Conservation (phyloP, 2,113 vertebrate genomes). For the Salvelinus fontinalis region DNA sequence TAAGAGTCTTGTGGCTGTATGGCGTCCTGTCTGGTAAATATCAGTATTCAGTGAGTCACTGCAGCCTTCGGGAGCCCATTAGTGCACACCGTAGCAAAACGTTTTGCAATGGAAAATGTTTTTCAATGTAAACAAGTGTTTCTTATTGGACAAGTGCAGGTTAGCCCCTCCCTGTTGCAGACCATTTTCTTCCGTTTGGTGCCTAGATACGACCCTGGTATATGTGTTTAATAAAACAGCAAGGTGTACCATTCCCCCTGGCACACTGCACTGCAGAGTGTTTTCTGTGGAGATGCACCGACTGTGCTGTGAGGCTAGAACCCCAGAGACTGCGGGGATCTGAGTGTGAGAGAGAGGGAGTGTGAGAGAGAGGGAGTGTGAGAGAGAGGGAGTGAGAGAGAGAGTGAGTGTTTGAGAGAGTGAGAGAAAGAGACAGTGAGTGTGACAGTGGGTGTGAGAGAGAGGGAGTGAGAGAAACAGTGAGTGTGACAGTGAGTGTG, state of each 20-base stretch:
- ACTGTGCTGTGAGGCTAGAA: neutral
- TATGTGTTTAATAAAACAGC: slow-evolving; percentile 37
- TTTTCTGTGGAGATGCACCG: slow-evolving; percentile 31
- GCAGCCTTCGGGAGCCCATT: too few species aligned
- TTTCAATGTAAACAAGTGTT: too few species aligned
- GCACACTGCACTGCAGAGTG: slow-evolving; percentile 20
- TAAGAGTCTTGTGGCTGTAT: neutral
- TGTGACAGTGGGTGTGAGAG: too few species aligned
- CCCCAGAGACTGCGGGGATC: neutral
- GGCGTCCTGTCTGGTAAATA: neutral
- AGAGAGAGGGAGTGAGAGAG: neutral
- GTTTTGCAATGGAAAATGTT: too few species aligned
- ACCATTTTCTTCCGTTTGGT: too few species aligned
- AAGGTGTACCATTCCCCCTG: slow-evolving; percentile 16
- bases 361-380: neutral
- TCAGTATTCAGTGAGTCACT: slow-evolving; percentile 7
- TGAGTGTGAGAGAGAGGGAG: neutral
- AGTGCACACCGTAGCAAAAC: too few species aligned
- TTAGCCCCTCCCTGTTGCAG: too few species aligned
- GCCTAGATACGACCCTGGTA: neutral
- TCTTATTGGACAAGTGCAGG: too few species aligned
- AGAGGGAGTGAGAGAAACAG: too few species aligned
- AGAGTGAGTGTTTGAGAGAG: too few species aligned
- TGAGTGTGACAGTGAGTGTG: too few species aligned
- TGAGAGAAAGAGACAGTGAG: too few species aligned